Evolutionary conservation across 2,888 invertebrate species (phyloP), one percentile per base, ranked within the genome.

Genomic region (Blastobasis adustella): DNA sequence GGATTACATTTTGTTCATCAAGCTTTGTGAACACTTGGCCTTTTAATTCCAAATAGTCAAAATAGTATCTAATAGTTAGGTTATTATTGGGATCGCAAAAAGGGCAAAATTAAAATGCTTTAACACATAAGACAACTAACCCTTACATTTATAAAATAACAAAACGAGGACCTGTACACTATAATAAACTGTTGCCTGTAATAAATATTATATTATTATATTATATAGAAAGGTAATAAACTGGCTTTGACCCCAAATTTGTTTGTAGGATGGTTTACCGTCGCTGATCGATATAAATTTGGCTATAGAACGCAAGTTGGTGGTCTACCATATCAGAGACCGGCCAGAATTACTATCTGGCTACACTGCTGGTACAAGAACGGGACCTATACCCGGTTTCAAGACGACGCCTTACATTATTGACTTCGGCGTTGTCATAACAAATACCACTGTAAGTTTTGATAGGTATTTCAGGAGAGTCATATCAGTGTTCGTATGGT

Each of bases 231-330:
- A 23, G 23, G 23, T 23, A 23, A 23, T 3, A 2, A 23, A 23
- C 23, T 23, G 2, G 23, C 23, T 23, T 23, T 23, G 3, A 23
- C 23, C 23, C 1, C 23, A 3, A 23, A 23, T 54, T 50, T 42
- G 51, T 53, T 41, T 58, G 48, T 66, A 90, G 83, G 89, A 90
- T 54, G 69, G 62, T 3, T 83, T 78, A 62, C 92, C 92, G 6
- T 82, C 87, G 6, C 58, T 62, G n/a, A 83, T 89, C 71, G 92
- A 92, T 57, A 91, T 92, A 50, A 90, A 91, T 51, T 77, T 92
- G 69, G 90, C 91, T 1, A 85, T 91, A 56, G 92, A 93, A 71
- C 83, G 91, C 60, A 69, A 81, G 58, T 65, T 90, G 48, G 80
- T 89, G 1, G 81, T 77, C 50, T 72, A 86, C 43, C 80, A 89